Conservation (phyloP, 1,140 invertebrate genomes). For the Babylonia areolata region DNA sequence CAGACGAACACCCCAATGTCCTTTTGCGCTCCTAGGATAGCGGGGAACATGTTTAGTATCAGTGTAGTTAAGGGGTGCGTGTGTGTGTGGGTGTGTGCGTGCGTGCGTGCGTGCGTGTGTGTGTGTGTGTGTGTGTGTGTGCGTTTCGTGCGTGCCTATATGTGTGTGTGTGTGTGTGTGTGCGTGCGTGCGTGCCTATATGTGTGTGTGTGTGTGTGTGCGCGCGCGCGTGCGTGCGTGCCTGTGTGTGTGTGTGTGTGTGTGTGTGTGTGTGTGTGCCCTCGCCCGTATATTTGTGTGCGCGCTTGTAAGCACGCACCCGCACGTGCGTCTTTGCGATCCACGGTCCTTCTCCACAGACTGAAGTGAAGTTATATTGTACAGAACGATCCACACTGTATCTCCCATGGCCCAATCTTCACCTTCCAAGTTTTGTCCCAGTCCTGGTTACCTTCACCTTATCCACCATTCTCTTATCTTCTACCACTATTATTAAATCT, state of each 20-base stretch:
- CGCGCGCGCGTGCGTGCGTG: background rate
- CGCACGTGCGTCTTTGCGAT: background rate
- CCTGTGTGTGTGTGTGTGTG: background rate
- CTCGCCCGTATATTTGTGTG: background rate
- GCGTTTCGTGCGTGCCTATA: no score
- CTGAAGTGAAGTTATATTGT: no score
- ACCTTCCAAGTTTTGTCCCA: background rate
- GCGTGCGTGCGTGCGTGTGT: background rate
- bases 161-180: conserved; percentile 15
- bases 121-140: background rate
- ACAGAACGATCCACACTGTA: no score
- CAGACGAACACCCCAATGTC: no score
- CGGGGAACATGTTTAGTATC: no score
- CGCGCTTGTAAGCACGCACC: background rate
- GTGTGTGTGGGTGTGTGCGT: no score
- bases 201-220: conserved; percentile 5
- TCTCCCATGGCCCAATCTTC: no score
- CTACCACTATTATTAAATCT: no score
- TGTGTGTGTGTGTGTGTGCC: conserved; percentile 6
- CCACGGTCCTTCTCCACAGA: background rate
- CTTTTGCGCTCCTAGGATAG: no score
- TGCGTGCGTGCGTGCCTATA: background rate
- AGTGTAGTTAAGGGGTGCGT: no score
- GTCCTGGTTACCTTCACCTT: background rate
- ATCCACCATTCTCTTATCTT: no score